Conservation (phyloP, 2,113 vertebrate species). For the Taxidea taxus region DNA sequence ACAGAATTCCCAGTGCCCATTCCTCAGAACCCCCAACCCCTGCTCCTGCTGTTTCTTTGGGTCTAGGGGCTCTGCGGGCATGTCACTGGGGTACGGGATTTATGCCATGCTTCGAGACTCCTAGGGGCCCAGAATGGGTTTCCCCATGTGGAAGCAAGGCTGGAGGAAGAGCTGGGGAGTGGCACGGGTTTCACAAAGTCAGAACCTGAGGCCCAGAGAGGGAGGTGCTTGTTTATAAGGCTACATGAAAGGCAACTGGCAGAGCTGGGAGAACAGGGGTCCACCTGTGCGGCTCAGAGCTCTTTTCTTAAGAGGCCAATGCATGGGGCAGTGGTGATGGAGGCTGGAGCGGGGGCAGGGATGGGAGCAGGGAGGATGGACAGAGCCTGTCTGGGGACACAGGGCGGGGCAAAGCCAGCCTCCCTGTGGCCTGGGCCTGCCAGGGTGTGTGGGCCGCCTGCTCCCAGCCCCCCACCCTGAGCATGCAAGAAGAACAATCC, state of each 20-base stretch:
- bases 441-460: conserved; percentile 76
- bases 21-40: background rate
- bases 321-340: background rate
- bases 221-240: background rate
- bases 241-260: background rate
- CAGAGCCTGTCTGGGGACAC: conserved; percentile 51
- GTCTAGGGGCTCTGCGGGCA: background rate
- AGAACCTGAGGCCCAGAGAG: background rate
- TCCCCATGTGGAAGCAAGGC: background rate
- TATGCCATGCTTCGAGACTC: background rate
- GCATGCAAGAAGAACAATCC: conserved; percentile 77
- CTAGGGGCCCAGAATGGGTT: background rate
- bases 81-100: background rate
- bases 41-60: background rate
- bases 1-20: background rate
- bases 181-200: background rate
- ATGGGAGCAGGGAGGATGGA: conserved; percentile 7
- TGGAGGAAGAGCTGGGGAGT: background rate
- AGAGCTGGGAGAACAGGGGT: background rate
- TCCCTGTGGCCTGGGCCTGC: conserved; percentile 66
- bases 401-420: conserved; percentile 68
- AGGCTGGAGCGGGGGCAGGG: background rate
- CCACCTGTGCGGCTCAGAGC: background rate
- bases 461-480: conserved; percentile 76
- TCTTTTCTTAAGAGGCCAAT: background rate